A percentile compares a stretch with the other conserved stretches of the same genome.
phyloP scores from a whole-genome alignment of 2,113 vertebrate genomes.

The Leiothrix lutea region DNA sequence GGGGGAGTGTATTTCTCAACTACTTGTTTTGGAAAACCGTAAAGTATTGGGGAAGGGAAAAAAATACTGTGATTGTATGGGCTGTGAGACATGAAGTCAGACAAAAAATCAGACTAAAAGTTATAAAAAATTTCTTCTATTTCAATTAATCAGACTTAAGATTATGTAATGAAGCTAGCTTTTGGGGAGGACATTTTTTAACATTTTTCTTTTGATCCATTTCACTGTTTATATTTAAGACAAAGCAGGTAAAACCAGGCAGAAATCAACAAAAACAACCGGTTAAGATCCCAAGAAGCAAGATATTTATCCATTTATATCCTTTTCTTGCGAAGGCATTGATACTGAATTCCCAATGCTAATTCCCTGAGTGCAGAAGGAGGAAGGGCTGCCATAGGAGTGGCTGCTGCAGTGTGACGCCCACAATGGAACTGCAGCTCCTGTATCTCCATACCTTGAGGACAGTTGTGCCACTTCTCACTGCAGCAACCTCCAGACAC shows the following conservation, averaged over 20 bases:
- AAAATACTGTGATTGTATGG: rapidly evolving
- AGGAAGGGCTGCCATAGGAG: no score
- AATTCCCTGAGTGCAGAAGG: neutral
- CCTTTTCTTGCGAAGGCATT: neutral
- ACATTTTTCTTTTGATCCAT: neutral
- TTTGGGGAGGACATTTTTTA: neutral
- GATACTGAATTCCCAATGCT: neutral
- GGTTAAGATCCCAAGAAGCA: neutral
- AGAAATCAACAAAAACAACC: neutral
- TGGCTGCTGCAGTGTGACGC: rapidly evolving
- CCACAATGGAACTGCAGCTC: neutral
- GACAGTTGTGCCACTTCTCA: neutral
- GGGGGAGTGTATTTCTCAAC: neutral
- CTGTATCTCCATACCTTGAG: neutral
- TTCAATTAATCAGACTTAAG: neutral
- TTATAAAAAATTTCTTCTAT: neutral
- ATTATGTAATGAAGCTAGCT: neutral
- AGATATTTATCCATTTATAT: neutral
- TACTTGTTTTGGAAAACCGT: neutral
- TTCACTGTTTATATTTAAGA: neutral
- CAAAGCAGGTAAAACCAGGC: neutral
- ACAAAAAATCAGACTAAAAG: neutral
- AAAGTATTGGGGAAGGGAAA: neutral
- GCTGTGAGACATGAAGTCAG: neutral
- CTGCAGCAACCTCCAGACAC: neutral